Conservation (phyloP, 35 echinoderm and acorn worm species). For the Lytechinus variegatus region DNA sequence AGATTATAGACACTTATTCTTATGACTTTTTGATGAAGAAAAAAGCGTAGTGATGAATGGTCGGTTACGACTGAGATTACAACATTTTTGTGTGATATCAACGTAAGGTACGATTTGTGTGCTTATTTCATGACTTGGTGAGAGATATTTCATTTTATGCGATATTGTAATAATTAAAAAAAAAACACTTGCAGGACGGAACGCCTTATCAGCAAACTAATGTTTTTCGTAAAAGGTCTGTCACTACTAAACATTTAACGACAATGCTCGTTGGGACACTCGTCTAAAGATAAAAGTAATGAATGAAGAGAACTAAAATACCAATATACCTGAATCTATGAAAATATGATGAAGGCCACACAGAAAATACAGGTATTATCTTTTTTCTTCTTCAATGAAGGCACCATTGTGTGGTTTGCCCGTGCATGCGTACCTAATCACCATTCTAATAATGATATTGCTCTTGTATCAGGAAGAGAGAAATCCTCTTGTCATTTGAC, state of each 20-base stretch:
- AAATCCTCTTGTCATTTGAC: conserved; percentile 25
- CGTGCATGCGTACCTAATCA: not conserved
- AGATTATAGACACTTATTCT: no score
- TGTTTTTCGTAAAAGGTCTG: not conserved
- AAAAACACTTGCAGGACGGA: no score
- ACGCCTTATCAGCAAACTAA: no score
- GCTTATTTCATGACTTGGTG: no score
- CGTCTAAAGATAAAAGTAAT: not conserved
- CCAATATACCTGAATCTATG: not conserved
- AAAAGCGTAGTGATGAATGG: no score
- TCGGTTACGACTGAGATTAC: no score
- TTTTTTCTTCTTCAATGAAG: not conserved
- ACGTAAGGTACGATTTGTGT: no score
- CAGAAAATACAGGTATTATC: not conserved
- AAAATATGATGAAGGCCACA: not conserved
- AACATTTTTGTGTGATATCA: no score
- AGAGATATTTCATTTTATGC: no score
- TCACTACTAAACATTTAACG: not conserved
- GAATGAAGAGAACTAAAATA: not conserved
- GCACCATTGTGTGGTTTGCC: not conserved
- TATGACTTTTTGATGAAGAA: no score
- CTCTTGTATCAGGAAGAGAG: not conserved
- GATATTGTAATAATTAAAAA: no score
- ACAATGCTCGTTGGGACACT: not conserved
- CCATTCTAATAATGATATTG: conserved; percentile 5